Conservation (phyloP, 2,888 invertebrate species). For the Meghimatium bilineatum region DNA sequence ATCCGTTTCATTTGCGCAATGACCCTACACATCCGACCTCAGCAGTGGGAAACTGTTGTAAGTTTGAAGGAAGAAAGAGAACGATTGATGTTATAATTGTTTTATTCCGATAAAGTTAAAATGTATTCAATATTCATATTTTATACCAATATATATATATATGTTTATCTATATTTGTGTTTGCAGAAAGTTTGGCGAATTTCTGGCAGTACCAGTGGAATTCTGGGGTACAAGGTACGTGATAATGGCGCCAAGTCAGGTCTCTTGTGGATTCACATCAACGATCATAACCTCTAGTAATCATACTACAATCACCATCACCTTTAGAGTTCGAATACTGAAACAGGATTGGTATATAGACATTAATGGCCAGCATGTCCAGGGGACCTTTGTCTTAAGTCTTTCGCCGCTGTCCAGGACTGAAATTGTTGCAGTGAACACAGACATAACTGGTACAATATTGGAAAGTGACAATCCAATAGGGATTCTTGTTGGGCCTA, state of each 20-base stretch:
- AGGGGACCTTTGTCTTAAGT: neutral
- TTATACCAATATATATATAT: neutral
- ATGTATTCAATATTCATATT: no score
- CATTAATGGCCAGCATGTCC: neutral
- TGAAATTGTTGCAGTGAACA: neutral
- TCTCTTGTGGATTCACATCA: neutral
- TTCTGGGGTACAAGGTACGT: slow-evolving; percentile 20
- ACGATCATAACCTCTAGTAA: neutral
- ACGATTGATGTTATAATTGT: no score
- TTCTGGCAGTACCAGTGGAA: slow-evolving; percentile 21
- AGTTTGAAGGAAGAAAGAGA: no score
- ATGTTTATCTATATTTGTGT: neutral
- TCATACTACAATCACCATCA: neutral
- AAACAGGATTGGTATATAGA: neutral
- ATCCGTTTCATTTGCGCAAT: no score
- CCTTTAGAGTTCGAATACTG: neutral
- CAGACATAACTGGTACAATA: slow-evolving; percentile 9
- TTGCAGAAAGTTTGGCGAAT: slow-evolving; percentile 9
- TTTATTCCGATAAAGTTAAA: no score
- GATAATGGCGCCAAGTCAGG: neutral
- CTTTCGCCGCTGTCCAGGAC: neutral
- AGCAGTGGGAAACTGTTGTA: no score
- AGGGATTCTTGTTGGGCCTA: slow-evolving; percentile 13
- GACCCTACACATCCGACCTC: no score
- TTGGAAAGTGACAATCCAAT: slow-evolving; percentile 14